A percentile compares a stretch with the other conserved stretches of the same genome.
Conservation (phyloP, 2,888 invertebrate genomes). For the Orchesella flavescens region DNA sequence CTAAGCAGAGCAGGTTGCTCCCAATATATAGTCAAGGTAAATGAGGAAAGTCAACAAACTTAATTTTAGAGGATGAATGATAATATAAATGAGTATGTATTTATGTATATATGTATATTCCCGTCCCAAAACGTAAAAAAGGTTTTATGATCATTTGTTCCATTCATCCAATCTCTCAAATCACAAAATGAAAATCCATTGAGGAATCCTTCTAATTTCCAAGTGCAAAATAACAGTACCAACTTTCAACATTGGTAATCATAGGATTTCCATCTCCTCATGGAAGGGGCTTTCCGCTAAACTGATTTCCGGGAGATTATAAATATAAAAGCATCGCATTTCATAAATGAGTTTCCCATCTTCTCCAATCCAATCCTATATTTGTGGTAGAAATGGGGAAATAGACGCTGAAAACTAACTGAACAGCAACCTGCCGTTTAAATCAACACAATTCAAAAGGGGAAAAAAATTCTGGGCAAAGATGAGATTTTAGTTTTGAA, state of each 20-base stretch:
- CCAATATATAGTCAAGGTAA: too few species aligned
- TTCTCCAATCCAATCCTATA: too few species aligned
- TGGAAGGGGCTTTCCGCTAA: slow-evolving; percentile 22
- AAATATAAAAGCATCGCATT: slow-evolving; percentile 22
- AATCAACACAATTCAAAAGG: too few species aligned
- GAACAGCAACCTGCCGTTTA: too few species aligned
- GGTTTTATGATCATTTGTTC: not conserved
- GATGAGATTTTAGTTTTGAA: too few species aligned
- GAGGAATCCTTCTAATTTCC: slow-evolving; percentile 55
- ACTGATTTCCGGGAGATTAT: slow-evolving; percentile 40
- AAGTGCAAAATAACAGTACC: slow-evolving; percentile 50
- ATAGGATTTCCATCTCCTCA: slow-evolving; percentile 32
- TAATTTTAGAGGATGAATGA: too few species aligned
- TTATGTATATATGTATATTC: not conserved
- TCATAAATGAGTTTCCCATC: slow-evolving; percentile 27
- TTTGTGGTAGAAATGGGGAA: too few species aligned
- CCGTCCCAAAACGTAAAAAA: not conserved
- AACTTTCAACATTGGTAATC: slow-evolving; percentile 28
- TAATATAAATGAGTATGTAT: not conserved
- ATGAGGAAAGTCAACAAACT: too few species aligned
- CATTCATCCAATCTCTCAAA: slow-evolving; percentile 5
- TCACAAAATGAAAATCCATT: slow-evolving; percentile 45
- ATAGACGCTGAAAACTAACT: too few species aligned
- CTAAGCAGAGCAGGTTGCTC: too few species aligned
- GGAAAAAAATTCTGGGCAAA: too few species aligned